A percentile compares a stretch with the other conserved stretches of the same genome.
Conservation (phyloP, 2,113 vertebrate species). For the Corvus hawaiiensis region DNA sequence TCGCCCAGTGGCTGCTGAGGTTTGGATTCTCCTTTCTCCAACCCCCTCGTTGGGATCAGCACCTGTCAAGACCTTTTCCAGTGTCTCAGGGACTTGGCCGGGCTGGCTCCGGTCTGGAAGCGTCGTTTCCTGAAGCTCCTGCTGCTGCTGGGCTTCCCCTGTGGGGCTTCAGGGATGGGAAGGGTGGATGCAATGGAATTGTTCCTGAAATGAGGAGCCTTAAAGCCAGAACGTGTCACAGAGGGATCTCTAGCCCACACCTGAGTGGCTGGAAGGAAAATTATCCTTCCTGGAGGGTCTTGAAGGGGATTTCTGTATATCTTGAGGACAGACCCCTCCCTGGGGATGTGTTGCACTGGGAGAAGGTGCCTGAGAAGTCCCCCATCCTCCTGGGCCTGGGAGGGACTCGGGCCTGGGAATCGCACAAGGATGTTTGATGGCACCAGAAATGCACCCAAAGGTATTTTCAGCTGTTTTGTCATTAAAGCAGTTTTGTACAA, state of each 20-base stretch:
- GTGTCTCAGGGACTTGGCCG: not conserved
- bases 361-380: not conserved
- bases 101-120: not conserved
- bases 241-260: fast-evolving
- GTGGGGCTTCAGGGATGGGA: not conserved
- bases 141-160: not conserved
- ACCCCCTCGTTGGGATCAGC: fast-evolving
- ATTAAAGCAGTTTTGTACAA: constrained; percentile 52
- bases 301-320: not conserved
- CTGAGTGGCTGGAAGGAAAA: not conserved
- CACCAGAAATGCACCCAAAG: not conserved
- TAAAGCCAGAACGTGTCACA: not conserved
- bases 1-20: constrained; percentile 78
- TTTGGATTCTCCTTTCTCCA: not conserved
- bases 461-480: not conserved
- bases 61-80: fast-evolving
- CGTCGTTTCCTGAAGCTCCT: not conserved
- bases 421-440: not conserved
- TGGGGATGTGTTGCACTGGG: not conserved
- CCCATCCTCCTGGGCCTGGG: not conserved
- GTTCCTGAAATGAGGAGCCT: not conserved
- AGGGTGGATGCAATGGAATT: not conserved
- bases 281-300: not conserved
- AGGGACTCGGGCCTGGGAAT: not conserved
- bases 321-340: not conserved